These are phyloP conservation scores for Lycaon pictus DNA, from an alignment of 2,113 vertebrate genomes.

Conservation along the genomic window DNA sequence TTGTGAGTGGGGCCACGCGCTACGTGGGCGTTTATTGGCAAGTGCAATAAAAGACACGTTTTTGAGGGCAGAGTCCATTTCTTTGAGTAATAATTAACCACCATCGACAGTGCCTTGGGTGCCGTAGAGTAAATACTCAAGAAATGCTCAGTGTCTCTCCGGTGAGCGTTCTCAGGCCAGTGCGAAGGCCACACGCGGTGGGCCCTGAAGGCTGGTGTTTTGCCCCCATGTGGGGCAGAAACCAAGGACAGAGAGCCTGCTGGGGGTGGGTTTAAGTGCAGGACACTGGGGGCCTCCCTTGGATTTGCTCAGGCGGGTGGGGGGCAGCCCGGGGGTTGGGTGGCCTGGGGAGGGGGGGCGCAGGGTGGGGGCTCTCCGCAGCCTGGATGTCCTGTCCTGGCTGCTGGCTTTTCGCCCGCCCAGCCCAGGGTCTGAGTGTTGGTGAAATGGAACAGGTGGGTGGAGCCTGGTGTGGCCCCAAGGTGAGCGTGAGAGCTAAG, in stretches of 20 bases:
- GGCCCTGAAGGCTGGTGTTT: not conserved
- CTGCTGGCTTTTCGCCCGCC: not conserved
- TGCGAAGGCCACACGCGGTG: not conserved
- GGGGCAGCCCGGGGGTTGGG: not conserved
- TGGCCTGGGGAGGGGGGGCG: fast-evolving
- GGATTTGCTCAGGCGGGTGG: no score
- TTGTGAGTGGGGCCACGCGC: not conserved
- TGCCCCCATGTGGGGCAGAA: not conserved
- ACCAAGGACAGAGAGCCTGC: not conserved
- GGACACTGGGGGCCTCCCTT: not conserved
- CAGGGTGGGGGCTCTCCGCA: not conserved
- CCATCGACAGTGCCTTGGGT: not conserved
- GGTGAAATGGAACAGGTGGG: not conserved
- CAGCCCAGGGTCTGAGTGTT: not conserved
- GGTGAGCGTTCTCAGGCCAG: not conserved
- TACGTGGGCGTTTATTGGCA: not conserved
- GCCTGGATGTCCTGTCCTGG: not conserved
- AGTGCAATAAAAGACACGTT: not conserved
- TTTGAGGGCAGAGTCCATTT: slow-evolving; percentile 52
- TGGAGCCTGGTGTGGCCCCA: not conserved
- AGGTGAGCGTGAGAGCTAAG: not conserved
- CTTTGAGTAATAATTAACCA: slow-evolving; percentile 61
- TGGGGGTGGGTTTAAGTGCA: not conserved
- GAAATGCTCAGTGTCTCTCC: not conserved
- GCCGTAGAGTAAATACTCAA: not conserved